These are phyloP conservation scores for Xestia rhomboidea DNA, from an alignment of 2,888 invertebrate genomes.

Conservation along the genomic window DNA sequence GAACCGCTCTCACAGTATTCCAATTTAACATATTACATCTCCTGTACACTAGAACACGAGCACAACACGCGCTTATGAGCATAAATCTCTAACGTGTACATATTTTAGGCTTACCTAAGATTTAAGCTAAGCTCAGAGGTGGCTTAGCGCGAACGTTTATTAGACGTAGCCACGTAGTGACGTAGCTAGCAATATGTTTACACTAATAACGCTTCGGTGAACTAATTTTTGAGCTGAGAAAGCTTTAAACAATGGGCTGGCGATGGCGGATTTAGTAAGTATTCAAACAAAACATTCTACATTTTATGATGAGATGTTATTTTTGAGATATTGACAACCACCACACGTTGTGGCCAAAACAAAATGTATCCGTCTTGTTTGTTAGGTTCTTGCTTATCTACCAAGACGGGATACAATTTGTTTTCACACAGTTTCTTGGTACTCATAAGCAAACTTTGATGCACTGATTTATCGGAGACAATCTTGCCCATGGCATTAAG, in stretches of 20 bases:
- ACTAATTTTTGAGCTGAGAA: conserved; percentile 10
- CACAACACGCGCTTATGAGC: neutral
- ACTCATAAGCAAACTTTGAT: neutral
- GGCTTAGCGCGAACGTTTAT: conserved; percentile 20
- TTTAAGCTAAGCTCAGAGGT: conserved; percentile 13
- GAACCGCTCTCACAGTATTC: neutral
- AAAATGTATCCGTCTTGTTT: neutral
- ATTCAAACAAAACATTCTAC: neutral
- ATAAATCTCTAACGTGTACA: conserved; percentile 5
- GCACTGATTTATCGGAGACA: neutral
- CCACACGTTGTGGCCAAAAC: neutral
- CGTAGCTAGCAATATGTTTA: conserved; percentile 18
- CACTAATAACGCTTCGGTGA: conserved; percentile 10
- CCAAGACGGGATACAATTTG: too few species aligned
- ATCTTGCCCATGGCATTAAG: too few species aligned
- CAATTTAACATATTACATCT: neutral
- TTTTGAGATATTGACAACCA: neutral
- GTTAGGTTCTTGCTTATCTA: too few species aligned
- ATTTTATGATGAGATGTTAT: neutral
- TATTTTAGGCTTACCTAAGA: conserved; percentile 15
- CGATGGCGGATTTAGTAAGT: too few species aligned
- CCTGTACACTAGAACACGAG: neutral
- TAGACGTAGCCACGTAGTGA: conserved; percentile 1
- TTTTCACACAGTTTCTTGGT: neutral
- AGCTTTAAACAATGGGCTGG: neutral